Percentiles rank a stretch among this genome's conserved stretches.
These are phyloP conservation scores for Sparus aurata DNA, from an alignment of 2,797 vertebrate species.

Conservation along the genomic window DNA sequence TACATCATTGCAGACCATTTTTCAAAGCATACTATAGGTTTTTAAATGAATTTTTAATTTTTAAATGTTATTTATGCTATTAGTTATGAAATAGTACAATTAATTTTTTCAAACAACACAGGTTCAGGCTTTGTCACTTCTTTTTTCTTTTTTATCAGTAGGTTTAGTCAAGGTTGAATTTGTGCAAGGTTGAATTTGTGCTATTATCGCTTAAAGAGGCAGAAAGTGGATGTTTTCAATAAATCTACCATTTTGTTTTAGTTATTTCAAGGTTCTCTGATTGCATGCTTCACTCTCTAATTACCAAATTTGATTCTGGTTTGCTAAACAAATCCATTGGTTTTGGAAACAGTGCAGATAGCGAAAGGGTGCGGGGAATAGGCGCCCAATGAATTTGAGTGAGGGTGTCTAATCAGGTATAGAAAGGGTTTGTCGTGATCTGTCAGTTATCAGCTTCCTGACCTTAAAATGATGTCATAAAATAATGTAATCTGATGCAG, in stretches of 20 bases:
- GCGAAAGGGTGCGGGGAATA: too few relatives aligned
- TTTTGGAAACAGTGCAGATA: too few relatives aligned
- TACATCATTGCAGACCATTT: conserved; percentile 7
- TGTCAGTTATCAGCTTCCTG: neutral
- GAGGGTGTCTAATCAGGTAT: neutral
- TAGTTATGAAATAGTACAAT: too few relatives aligned
- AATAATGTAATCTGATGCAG: conserved; percentile 31
- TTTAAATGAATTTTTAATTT: neutral
- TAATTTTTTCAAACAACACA: too few relatives aligned
- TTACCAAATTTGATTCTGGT: too few relatives aligned
- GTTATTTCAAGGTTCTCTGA: neutral
- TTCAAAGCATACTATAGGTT: neutral
- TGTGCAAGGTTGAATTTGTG: neutral
- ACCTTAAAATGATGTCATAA: conserved; percentile 6
- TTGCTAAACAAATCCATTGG: too few relatives aligned
- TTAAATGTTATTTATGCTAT: too few relatives aligned
- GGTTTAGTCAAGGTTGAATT: neutral
- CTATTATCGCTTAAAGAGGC: neutral
- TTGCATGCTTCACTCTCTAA: neutral
- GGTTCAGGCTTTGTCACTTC: neutral
- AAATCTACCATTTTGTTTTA: neutral
- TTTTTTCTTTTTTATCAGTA: neutral
- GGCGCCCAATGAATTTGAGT: too few relatives aligned
- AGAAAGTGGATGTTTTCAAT: neutral
- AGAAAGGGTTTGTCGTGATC: neutral